A percentile compares a stretch with the other conserved stretches of the same genome.
Conservation (phyloP, 2,113 vertebrate genomes). For the Argyrosomus japonicus region DNA sequence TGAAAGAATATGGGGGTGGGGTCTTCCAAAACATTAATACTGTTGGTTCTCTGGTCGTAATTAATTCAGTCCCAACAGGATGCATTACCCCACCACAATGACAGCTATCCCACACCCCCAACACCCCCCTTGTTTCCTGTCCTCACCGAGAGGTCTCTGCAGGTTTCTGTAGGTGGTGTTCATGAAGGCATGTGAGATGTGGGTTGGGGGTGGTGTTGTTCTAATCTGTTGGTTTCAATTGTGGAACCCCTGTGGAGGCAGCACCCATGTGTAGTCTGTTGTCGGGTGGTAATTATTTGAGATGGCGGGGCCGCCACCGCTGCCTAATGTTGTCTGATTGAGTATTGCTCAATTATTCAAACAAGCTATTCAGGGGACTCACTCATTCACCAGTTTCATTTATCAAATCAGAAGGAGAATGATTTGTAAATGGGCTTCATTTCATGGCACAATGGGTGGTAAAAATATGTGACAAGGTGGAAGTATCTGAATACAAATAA, state of each 20-base stretch:
- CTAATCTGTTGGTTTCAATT: conserved; percentile 62
- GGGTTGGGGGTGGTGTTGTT: conserved; percentile 45
- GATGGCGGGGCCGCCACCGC: conserved; percentile 54
- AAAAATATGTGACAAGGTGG: conserved; percentile 63
- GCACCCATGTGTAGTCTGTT: conserved; percentile 66
- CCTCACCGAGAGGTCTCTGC: conserved; percentile 10
- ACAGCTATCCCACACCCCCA: conserved; percentile 42
- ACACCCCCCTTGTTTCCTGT: neutral
- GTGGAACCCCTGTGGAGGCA: conserved; percentile 56
- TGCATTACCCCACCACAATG: conserved; percentile 23
- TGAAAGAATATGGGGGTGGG: conserved; percentile 12
- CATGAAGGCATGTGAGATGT: conserved; percentile 22
- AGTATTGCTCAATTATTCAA: conserved; percentile 83
- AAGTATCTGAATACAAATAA: conserved; percentile 72
- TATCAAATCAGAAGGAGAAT: conserved; percentile 75
- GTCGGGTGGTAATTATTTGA: conserved; percentile 75
- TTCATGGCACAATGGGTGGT: conserved; percentile 66
- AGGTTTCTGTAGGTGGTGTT: conserved; percentile 53
- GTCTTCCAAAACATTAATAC: conserved; percentile 12
- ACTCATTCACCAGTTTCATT: conserved; percentile 70
- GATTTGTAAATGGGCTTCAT: conserved; percentile 76
- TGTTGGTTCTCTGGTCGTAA: conserved; percentile 5
- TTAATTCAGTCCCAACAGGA: conserved; percentile 41
- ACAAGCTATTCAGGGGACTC: conserved; percentile 69
- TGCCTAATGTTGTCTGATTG: conserved; percentile 77